Conservation (phyloP, 2,797 vertebrate species). For the Molossus molossus region DNA sequence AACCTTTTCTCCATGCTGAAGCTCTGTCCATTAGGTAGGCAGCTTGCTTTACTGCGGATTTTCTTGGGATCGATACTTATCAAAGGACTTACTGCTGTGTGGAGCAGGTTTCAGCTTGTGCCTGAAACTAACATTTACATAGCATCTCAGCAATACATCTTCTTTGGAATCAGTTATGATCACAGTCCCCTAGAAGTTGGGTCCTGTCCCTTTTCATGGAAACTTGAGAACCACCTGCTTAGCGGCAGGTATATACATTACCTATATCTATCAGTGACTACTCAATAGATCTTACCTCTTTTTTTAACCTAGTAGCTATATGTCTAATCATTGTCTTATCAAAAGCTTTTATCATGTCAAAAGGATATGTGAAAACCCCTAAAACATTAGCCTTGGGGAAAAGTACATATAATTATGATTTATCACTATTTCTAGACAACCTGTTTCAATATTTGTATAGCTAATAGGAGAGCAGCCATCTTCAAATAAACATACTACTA, state of each 20-base stretch:
- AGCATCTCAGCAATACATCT: not conserved
- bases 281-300: not conserved
- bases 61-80: not conserved
- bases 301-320: not conserved
- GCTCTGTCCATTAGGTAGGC: not conserved
- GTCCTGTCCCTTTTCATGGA: not conserved
- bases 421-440: slow-evolving; percentile 27
- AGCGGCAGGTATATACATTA: not conserved
- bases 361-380: slow-evolving; percentile 24
- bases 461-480: not conserved
- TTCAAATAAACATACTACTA: slow-evolving; percentile 9
- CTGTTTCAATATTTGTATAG: slow-evolving; percentile 21
- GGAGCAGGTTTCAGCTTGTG: not conserved
- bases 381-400: not conserved
- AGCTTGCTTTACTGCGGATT: slow-evolving; percentile 53
- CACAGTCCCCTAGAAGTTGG: not conserved
- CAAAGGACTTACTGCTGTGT: not conserved
- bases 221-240: not conserved
- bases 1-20: not conserved
- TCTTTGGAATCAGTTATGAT: not conserved
- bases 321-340: not conserved
- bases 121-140: slow-evolving; percentile 5
- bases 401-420: slow-evolving; percentile 6
- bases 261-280: not conserved
- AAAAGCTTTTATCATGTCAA: slow-evolving; percentile 38